Percentiles rank a stretch among this genome's conserved stretches.
phyloP scores from a whole-genome alignment of 2,113 vertebrate species.

The Charadrius vociferus region DNA sequence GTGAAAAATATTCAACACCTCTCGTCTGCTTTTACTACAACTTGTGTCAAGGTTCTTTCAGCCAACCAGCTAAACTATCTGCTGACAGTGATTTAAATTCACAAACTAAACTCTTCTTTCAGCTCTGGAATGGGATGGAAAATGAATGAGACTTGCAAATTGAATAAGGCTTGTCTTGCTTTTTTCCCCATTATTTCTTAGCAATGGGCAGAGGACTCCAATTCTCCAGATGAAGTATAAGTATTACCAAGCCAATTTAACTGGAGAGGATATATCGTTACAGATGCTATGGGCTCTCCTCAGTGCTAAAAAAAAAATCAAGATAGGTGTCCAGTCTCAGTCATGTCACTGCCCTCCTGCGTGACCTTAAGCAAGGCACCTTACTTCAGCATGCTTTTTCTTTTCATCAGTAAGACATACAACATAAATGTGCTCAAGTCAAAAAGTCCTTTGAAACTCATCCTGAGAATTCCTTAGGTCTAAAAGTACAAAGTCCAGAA shows the following conservation, averaged over 20 bases:
- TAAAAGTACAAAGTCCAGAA: not conserved
- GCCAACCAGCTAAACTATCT: not conserved
- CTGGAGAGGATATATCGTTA: not conserved
- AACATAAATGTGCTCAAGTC: not conserved
- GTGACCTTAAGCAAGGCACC: not conserved
- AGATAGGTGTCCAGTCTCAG: not conserved
- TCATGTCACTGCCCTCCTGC: not conserved
- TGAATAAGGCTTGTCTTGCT: not conserved
- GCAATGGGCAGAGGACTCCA: not conserved
- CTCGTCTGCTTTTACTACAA: not conserved
- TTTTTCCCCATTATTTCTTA: not conserved
- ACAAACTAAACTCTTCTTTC: not conserved
- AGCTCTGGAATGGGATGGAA: not conserved
- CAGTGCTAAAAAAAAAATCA: no score
- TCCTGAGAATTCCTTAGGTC: not conserved
- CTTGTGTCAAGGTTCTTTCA: not conserved
- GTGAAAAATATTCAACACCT: not conserved
- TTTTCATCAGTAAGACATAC: not conserved
- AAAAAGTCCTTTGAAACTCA: not conserved
- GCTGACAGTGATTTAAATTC: not conserved
- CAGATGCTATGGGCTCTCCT: not conserved
- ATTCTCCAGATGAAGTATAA: not conserved
- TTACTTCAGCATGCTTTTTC: not conserved
- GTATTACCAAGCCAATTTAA: not conserved
- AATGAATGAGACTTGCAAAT: not conserved